Conservation (phyloP, 2,888 invertebrate species). For the Lochmaea capreae region DNA sequence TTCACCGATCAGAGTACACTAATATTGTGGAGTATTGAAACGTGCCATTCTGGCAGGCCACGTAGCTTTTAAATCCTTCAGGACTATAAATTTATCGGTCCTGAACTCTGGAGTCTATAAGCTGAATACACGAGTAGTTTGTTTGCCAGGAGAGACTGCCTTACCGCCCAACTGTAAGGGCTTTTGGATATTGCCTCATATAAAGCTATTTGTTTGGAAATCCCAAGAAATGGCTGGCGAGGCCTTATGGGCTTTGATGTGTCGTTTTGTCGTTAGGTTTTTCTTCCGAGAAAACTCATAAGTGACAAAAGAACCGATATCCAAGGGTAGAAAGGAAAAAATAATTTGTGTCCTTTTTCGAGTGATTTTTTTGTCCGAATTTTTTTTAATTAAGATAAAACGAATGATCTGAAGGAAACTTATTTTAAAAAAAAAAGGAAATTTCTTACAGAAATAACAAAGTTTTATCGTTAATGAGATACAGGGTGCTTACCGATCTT, state of each 20-base stretch:
- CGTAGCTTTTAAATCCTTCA: slow-evolving; percentile 53
- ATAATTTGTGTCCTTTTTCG: slow-evolving; percentile 22
- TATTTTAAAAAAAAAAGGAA: no score
- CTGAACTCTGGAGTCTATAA: slow-evolving; percentile 50
- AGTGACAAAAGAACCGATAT: slow-evolving; percentile 27
- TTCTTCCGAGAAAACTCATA: slow-evolving; percentile 31
- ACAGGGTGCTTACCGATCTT: no score
- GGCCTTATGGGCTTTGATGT: slow-evolving; percentile 39
- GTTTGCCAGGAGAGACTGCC: slow-evolving; percentile 53
- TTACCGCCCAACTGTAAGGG: slow-evolving; percentile 25
- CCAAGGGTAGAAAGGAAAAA: neutral
- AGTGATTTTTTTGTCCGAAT: neutral
- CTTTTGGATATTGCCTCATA: slow-evolving; percentile 35
- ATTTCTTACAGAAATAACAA: no score
- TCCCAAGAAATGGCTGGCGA: slow-evolving; percentile 32
- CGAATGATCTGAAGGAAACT: no score
- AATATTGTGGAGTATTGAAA: slow-evolving; percentile 44
- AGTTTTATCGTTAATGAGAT: no score
- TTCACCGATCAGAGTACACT: slow-evolving; percentile 43
- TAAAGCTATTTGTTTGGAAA: slow-evolving; percentile 34
- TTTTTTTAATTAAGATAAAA: neutral
- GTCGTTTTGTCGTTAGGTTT: slow-evolving; percentile 36
- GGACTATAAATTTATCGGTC: slow-evolving; percentile 58
- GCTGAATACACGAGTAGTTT: slow-evolving; percentile 57
- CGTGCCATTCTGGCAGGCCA: slow-evolving; percentile 36